phyloP scores from a whole-genome alignment of 1,140 invertebrate genomes.

The Drosophila pruinosa region DNA sequence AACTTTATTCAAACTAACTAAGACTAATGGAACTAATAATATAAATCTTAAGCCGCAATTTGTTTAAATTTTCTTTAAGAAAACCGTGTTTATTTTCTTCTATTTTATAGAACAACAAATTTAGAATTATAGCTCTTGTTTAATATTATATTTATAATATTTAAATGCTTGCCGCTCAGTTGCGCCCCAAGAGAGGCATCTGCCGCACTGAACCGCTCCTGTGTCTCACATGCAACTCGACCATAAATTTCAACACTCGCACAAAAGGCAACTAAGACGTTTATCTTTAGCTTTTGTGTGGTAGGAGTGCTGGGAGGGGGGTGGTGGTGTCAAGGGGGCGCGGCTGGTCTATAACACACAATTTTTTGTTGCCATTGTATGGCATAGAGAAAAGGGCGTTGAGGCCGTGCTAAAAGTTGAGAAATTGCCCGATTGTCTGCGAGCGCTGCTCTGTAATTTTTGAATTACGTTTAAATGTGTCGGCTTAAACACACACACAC shows the following conservation, averaged over 20 bases:
- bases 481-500: slow-evolving; percentile 29
- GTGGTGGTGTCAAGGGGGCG: slow-evolving; percentile 9
- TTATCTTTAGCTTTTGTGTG: slow-evolving; percentile 55
- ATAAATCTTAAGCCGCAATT: too few species aligned
- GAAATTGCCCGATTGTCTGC: slow-evolving; percentile 54
- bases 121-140: too few species aligned
- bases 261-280: slow-evolving; percentile 51
- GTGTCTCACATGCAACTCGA: slow-evolving; percentile 45
- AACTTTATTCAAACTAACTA: too few species aligned
- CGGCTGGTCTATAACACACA: slow-evolving; percentile 10
- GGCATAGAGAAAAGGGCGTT: slow-evolving; percentile 3
- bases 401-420: slow-evolving; percentile 8
- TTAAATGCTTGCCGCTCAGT: background rate
- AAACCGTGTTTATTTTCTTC: too few species aligned
- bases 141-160: too few species aligned
- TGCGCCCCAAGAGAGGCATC: too few species aligned
- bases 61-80: too few species aligned
- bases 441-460: slow-evolving; percentile 70
- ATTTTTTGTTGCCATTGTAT: background rate
- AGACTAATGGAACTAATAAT: too few species aligned
- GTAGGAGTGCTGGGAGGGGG: background rate
- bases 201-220: slow-evolving; percentile 34
- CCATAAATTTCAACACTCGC: slow-evolving; percentile 51
- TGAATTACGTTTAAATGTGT: slow-evolving; percentile 73
- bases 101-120: too few species aligned